Evolutionary conservation across 2,113 vertebrate genomes (phyloP), one percentile per base, ranked within the genome.

Genomic region (Himantopus leucocephalus): DNA sequence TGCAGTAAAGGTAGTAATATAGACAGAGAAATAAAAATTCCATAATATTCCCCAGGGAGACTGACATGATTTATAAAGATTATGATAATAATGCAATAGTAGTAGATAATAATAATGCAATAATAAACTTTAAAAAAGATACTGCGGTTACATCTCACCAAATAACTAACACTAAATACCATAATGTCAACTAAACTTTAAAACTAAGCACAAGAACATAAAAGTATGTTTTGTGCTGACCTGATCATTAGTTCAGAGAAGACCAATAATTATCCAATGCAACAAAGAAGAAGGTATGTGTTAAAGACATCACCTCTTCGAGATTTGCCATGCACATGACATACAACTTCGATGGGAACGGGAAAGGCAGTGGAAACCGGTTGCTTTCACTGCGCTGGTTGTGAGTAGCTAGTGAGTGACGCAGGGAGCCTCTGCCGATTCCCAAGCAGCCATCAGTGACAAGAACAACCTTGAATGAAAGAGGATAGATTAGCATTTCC

Each of bases 251-350:
- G 47, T 3, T 93, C 78, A 71, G 81, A 73, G 34, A 76, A 76
- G 45, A 72, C 24, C 50, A 92, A 22, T 15, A 90, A 75, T 30
- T 71, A 86, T 17, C 35, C 70, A 56, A 6, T 0, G 19, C 22
- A 79, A 76, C 8, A 79, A 52, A 93, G 85, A 78, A 52, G 4
- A 81, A 85, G 53, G 47, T 10, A 23, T 2, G 39, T 12, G 41
- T 48, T 66, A 70, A 81, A 90, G 68, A 53, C 70, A 29, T 95
- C 94, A 99, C 99, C 99, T 99, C 99, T 43, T 99, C 99, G 53
- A 99, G 97, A 92, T 99, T 99, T 43, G 99, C 99, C 96, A 99
- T 98, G 98, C 99, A 99, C 99, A 99, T 99, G 97, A 99, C 98
- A 50, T 98, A 99, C 29, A 99, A 66, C 98, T 99, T 99, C 62